A percentile compares a stretch with the other conserved stretches of the same genome.
These are phyloP conservation scores for Aporophyla lueneburgensis DNA, from an alignment of 2,888 invertebrate species.

Conservation along the genomic window DNA sequence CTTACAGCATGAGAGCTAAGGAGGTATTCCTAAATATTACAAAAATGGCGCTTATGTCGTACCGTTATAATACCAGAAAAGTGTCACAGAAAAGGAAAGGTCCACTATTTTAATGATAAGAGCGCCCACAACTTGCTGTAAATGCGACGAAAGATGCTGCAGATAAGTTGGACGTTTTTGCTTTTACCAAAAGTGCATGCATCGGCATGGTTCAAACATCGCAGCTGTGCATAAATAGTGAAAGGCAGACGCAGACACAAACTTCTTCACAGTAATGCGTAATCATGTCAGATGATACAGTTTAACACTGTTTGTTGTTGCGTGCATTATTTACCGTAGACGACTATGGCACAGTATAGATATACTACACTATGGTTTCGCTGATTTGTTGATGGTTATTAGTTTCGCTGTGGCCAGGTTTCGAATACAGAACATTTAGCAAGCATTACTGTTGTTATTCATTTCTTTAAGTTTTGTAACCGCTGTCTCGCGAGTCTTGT, in stretches of 20 bases:
- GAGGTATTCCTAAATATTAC: neutral
- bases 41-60: neutral
- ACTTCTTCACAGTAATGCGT: constrained; percentile 12
- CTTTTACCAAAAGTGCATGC: constrained; percentile 23
- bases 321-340: constrained; percentile 1
- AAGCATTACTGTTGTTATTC: constrained; percentile 3
- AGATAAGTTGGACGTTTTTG: constrained; percentile 1
- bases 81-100: constrained; percentile 9
- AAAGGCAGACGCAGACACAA: constrained; percentile 31
- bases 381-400: constrained; percentile 15
- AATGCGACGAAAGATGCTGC: constrained; percentile 8
- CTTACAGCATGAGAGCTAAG: neutral
- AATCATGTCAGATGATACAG: constrained; percentile 14
- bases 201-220: constrained; percentile 39
- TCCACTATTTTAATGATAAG: neutral
- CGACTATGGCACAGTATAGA: no score
- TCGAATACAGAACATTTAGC: neutral
- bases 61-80: constrained; percentile 2
- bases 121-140: neutral
- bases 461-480: constrained; percentile 1
- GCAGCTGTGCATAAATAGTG: constrained; percentile 25
- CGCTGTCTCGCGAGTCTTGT: constrained; percentile 56
- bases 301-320: constrained; percentile 5
- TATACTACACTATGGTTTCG: neutral
- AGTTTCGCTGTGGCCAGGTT: neutral